Conservation (phyloP, 2,113 vertebrate species). For the Pygoscelis adeliae region DNA sequence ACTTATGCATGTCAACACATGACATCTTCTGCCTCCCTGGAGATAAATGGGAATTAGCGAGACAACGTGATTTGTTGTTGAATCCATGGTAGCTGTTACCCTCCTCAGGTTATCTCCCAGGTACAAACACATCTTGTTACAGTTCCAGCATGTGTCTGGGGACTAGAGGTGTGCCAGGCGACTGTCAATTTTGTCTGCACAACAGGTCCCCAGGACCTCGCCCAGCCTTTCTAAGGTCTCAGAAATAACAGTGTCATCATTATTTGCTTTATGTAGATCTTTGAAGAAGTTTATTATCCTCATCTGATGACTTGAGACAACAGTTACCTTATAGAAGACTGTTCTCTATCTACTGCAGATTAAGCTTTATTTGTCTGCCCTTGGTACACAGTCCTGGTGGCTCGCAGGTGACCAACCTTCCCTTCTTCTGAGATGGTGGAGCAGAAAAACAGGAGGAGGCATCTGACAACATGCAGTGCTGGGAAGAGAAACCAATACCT, state of each 20-base stretch:
- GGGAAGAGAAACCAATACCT: neutral
- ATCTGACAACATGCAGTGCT: fast-evolving
- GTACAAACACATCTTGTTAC: neutral
- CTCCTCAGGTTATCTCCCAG: neutral
- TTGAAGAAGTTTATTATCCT: neutral
- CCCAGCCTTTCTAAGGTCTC: neutral
- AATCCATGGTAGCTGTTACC: neutral
- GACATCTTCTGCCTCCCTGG: neutral
- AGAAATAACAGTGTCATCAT: neutral
- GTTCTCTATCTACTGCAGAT: neutral
- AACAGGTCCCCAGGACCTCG: neutral
- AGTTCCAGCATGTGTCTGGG: neutral
- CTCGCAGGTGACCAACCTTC: neutral
- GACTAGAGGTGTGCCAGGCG: fast-evolving
- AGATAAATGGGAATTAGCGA: neutral
- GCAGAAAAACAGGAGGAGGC: neutral
- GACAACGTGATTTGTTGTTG: fast-evolving
- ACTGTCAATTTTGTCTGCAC: neutral
- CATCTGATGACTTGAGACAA: too few relatives aligned
- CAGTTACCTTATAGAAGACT: fast-evolving
- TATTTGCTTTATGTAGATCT: too few relatives aligned
- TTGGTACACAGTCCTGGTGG: neutral
- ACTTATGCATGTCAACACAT: neutral
- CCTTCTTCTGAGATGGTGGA: neutral
- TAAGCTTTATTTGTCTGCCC: neutral